A percentile compares a stretch with the other conserved stretches of the same genome.
phyloP scores from a whole-genome alignment of 2,113 vertebrate genomes.

The Syngnathus typhle region DNA sequence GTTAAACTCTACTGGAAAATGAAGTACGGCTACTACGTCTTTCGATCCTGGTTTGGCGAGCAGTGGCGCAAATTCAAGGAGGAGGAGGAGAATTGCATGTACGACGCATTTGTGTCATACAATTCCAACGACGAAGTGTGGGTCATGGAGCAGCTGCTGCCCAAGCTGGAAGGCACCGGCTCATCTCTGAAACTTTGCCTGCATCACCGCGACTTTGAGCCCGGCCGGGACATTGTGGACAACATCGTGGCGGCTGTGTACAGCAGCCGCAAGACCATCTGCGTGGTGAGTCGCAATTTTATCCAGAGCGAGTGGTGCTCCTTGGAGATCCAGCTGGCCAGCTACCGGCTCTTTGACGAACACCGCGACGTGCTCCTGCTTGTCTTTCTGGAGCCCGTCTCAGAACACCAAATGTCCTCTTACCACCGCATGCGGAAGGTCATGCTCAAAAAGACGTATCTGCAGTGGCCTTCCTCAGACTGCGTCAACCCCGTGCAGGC shows the following conservation, averaged over 20 bases:
- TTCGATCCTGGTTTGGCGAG: slow-evolving; percentile 73
- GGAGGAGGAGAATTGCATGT: slow-evolving; percentile 68
- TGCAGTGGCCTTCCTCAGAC: slow-evolving; percentile 74
- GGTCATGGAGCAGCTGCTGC: slow-evolving; percentile 75
- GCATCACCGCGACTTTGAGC: slow-evolving; percentile 83
- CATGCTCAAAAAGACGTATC: slow-evolving; percentile 79
- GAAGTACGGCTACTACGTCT: slow-evolving; percentile 77
- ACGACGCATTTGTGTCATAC: slow-evolving; percentile 85
- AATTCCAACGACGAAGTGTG: slow-evolving; percentile 76
- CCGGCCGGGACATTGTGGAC: slow-evolving; percentile 76
- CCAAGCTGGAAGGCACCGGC: slow-evolving; percentile 68
- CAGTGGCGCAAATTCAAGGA: slow-evolving; percentile 73
- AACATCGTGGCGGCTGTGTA: slow-evolving; percentile 83
- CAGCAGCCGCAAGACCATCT: slow-evolving; percentile 79
- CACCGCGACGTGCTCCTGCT: slow-evolving; percentile 79
- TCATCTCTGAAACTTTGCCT: slow-evolving; percentile 76
- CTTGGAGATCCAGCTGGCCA: slow-evolving; percentile 83
- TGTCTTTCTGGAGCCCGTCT: slow-evolving; percentile 76
- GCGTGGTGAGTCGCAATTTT: slow-evolving; percentile 78
- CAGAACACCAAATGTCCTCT: slow-evolving; percentile 71
- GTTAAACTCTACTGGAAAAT: slow-evolving; percentile 74
- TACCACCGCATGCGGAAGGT: slow-evolving; percentile 83
- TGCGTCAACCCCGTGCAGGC: slow-evolving; percentile 60
- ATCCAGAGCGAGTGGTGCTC: slow-evolving; percentile 79
- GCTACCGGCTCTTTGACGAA: slow-evolving; percentile 81